phyloP scores from a whole-genome alignment of 2,113 vertebrate species.

The Ciconia boyciana region DNA sequence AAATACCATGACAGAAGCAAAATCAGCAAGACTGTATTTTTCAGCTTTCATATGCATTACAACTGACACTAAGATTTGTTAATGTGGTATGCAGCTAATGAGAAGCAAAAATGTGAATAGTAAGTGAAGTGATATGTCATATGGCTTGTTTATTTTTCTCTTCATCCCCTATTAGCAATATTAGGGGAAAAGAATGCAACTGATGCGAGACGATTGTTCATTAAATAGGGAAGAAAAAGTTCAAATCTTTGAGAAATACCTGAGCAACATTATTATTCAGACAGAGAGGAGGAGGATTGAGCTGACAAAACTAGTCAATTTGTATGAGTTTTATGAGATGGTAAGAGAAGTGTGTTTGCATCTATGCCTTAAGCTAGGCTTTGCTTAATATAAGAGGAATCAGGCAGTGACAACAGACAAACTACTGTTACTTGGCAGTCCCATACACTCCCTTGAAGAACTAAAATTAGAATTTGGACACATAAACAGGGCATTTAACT shows the following conservation, averaged over 20 bases:
- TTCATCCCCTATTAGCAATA: slow-evolving; percentile 59
- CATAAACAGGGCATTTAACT: neutral
- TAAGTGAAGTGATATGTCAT: neutral
- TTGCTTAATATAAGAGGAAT: neutral
- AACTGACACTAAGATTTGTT: neutral
- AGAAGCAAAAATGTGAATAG: neutral
- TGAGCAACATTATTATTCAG: slow-evolving; percentile 57
- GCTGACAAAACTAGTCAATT: slow-evolving; percentile 70
- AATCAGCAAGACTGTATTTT: neutral
- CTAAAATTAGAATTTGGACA: neutral
- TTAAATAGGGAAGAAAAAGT: neutral
- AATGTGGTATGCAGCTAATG: neutral
- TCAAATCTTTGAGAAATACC: slow-evolving; percentile 66
- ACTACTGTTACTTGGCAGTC: no score
- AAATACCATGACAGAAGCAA: neutral
- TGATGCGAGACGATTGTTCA: slow-evolving; percentile 59
- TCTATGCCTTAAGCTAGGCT: neutral
- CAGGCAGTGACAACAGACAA: neutral
- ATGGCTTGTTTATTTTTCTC: neutral
- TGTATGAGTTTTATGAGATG: slow-evolving; percentile 77
- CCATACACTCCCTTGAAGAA: neutral
- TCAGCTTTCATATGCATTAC: neutral
- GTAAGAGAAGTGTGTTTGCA: slow-evolving; percentile 38
- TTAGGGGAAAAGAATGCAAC: slow-evolving; percentile 64
- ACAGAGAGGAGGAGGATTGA: slow-evolving; percentile 65